Conservation (phyloP, 2,888 invertebrate genomes). For the Acronicta psi region DNA sequence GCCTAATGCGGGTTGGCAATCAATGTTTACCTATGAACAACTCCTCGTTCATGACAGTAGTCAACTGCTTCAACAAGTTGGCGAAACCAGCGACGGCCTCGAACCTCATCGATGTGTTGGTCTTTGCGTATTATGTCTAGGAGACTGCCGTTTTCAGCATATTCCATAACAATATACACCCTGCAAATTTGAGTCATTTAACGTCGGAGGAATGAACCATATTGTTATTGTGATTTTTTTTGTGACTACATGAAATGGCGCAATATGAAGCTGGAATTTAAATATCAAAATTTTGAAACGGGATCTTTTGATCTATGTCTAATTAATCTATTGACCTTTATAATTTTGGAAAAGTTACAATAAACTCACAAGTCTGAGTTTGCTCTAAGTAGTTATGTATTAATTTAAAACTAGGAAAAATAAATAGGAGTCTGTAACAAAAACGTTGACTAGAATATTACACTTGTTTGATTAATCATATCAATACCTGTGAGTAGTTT, state of each 20-base stretch:
- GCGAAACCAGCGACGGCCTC: constrained; percentile 92
- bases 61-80: constrained; percentile 93
- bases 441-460: neutral
- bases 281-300: too few relatives aligned
- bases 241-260: too few relatives aligned
- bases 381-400: too few relatives aligned
- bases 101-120: constrained; percentile 91
- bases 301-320: too few relatives aligned
- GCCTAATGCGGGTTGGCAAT: too few relatives aligned
- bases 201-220: neutral
- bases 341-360: too few relatives aligned
- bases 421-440: neutral
- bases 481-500: constrained; percentile 93
- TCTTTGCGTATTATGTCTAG: constrained; percentile 93
- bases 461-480: too few relatives aligned
- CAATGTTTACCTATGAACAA: constrained; percentile 92
- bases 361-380: too few relatives aligned
- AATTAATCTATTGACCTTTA: too few relatives aligned
- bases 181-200: constrained; percentile 73
- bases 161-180: constrained; percentile 95
- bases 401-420: neutral
- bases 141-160: constrained; percentile 94
- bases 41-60: constrained; percentile 94
- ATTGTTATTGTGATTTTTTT: neutral
- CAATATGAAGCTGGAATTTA: too few relatives aligned